phyloP scores from a whole-genome alignment of 2,113 vertebrate species.

The Pavo muticus region DNA sequence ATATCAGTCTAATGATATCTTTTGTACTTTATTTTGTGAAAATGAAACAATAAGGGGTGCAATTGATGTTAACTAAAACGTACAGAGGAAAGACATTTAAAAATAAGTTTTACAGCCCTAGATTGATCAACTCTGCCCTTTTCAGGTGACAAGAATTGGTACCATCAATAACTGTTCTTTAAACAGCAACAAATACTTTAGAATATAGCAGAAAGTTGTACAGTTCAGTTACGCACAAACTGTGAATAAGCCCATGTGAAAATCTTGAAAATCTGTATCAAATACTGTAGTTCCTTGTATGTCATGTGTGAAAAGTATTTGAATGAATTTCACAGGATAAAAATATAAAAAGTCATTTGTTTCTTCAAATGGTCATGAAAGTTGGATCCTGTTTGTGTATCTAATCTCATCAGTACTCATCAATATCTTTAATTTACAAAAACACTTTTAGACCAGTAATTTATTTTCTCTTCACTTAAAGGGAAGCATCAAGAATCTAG shows the following conservation, averaged over 20 bases:
- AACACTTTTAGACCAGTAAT: background rate
- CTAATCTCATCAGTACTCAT: background rate
- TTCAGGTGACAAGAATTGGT: slow-evolving; percentile 45
- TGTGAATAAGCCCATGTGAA: slow-evolving; percentile 38
- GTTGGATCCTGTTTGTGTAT: background rate
- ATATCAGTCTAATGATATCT: background rate
- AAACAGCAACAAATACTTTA: slow-evolving; percentile 65
- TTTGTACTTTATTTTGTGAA: background rate
- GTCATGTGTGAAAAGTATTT: slow-evolving; percentile 35
- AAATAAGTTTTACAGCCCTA: slow-evolving; percentile 50
- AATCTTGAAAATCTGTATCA: slow-evolving; percentile 54
- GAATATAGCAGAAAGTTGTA: slow-evolving; percentile 4
- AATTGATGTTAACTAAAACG: slow-evolving; percentile 22
- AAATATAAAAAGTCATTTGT: background rate
- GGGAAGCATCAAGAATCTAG: background rate
- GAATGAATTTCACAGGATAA: background rate
- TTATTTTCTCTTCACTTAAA: background rate
- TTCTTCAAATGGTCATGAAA: background rate
- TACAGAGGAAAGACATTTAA: slow-evolving; percentile 51
- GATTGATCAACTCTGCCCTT: slow-evolving; percentile 53
- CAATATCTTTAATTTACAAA: background rate
- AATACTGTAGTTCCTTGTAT: slow-evolving; percentile 29
- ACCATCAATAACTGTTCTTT: slow-evolving; percentile 40
- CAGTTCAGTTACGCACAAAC: slow-evolving; percentile 43
- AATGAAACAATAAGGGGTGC: slow-evolving; percentile 17